Conservation (phyloP, 2,113 vertebrate genomes). For the Caranx melampygus region DNA sequence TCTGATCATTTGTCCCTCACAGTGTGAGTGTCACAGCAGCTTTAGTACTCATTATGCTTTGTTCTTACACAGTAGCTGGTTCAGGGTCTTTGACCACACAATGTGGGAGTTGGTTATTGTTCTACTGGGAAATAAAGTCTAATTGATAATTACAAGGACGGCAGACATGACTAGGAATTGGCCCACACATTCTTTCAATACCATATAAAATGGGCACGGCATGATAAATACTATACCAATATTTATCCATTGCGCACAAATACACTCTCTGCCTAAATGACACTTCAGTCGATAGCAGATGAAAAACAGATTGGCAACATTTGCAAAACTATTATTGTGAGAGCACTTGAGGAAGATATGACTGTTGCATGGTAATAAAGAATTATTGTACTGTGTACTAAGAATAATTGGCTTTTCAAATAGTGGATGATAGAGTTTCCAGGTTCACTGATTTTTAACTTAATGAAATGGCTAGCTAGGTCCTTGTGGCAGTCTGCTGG, state of each 20-base stretch:
- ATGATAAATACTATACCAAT: conserved; percentile 68
- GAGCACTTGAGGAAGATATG: conserved; percentile 59
- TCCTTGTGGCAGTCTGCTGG: conserved; percentile 17
- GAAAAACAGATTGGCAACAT: conserved; percentile 71
- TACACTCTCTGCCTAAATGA: conserved; percentile 50
- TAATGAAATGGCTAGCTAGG: conserved; percentile 34
- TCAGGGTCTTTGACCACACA: conserved; percentile 56
- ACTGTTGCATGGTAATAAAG: conserved; percentile 51
- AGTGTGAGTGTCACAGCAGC: conserved; percentile 27
- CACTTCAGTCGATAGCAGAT: conserved; percentile 61
- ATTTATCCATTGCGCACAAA: conserved; percentile 65
- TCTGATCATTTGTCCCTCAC: conserved; percentile 3
- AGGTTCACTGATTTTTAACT: conserved; percentile 37
- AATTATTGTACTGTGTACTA: conserved; percentile 48
- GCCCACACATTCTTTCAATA: conserved; percentile 54
- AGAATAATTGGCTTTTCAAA: conserved; percentile 60
- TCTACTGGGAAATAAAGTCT: conserved; percentile 74
- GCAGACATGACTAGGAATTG: conserved; percentile 52
- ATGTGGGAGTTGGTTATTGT: conserved; percentile 64
- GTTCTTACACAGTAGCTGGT: conserved; percentile 45
- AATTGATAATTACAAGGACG: conserved; percentile 80
- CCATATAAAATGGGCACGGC: conserved; percentile 60
- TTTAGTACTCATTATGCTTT: conserved; percentile 29
- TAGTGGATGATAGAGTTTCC: conserved; percentile 27
- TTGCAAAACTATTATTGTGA: conserved; percentile 66